phyloP scores from a whole-genome alignment of 1,140 invertebrate species.

The Subanguina moxae region DNA sequence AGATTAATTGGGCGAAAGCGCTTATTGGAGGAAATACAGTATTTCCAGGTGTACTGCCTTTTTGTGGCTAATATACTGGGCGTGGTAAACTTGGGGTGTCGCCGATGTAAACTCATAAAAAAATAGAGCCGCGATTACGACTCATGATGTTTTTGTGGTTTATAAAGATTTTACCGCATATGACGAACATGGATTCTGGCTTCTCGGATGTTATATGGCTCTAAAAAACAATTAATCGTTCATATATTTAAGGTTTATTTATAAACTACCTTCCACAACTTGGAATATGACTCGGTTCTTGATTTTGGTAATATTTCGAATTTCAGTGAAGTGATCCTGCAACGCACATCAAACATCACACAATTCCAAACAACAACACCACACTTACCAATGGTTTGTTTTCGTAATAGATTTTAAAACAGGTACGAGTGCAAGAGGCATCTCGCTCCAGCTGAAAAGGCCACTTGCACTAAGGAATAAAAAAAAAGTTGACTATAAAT shows the following conservation, averaged over 20 bases:
- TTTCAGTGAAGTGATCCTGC: slow-evolving; percentile 36
- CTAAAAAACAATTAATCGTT: slow-evolving; percentile 9
- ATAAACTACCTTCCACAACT: slow-evolving; percentile 34
- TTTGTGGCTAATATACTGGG: too few relatives aligned
- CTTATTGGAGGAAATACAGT: too few relatives aligned
- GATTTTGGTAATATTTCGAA: slow-evolving; percentile 24
- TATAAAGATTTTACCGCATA: slow-evolving; percentile 9
- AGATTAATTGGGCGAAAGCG: too few relatives aligned
- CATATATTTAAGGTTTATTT: background rate
- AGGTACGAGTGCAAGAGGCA: slow-evolving; percentile 26
- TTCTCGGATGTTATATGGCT: slow-evolving; percentile 33
- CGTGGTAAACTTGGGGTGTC: too few relatives aligned
- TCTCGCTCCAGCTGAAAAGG: slow-evolving; percentile 20
- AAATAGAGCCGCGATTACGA: too few relatives aligned
- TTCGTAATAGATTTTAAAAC: slow-evolving; percentile 34
- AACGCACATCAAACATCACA: background rate
- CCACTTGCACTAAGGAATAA: too few relatives aligned
- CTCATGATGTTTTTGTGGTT: too few relatives aligned
- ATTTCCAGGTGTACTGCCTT: too few relatives aligned
- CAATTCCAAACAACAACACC: too few relatives aligned
- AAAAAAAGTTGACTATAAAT: too few relatives aligned
- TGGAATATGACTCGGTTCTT: slow-evolving; percentile 26
- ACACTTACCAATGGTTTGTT: slow-evolving; percentile 15
- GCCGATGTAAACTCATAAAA: too few relatives aligned
- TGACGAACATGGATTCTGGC: slow-evolving; percentile 36